phyloP scores from a whole-genome alignment of 2,888 invertebrate species.

The Monopis laevigella region DNA sequence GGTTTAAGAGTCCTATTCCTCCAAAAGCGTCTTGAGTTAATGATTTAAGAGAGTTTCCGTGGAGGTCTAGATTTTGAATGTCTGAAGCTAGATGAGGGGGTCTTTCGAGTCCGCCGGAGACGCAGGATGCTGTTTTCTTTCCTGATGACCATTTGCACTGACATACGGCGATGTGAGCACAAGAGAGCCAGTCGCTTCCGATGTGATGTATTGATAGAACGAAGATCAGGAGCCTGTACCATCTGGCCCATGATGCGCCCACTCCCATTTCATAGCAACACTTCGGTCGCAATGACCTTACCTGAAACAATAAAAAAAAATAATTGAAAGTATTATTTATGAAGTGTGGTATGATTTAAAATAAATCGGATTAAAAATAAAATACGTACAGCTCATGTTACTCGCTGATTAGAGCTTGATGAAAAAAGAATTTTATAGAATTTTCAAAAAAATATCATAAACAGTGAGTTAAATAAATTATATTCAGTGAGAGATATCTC shows the following conservation, averaged over 20 bases:
- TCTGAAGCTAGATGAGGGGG: conserved; percentile 69
- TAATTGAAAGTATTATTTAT: not conserved
- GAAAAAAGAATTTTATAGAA: too few species aligned
- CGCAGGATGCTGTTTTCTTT: conserved; percentile 88
- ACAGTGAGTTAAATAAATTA: too few species aligned
- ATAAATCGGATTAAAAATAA: too few species aligned
- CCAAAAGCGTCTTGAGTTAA: conserved; percentile 82
- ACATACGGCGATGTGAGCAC: conserved; percentile 76
- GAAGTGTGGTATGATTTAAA: too few species aligned
- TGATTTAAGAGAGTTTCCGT: conserved; percentile 78
- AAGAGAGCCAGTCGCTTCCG: conserved; percentile 82
- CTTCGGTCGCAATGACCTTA: conserved; percentile 22
- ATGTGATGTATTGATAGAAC: conserved; percentile 33
- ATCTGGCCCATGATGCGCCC: conserved; percentile 39
- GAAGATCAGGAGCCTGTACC: conserved; percentile 26
- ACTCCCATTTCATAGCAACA: conserved; percentile 49
- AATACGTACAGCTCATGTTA: too few species aligned
- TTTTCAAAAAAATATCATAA: too few species aligned
- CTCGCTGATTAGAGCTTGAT: too few species aligned
- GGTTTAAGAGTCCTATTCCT: conserved; percentile 79
- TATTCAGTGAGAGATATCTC: too few species aligned
- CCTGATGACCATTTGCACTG: conserved; percentile 93
- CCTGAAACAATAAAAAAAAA: conserved; percentile 40
- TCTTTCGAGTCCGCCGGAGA: conserved; percentile 75
- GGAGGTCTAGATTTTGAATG: conserved; percentile 79